phyloP scores from a whole-genome alignment of 2,888 invertebrate genomes.

The Autographa gamma region DNA sequence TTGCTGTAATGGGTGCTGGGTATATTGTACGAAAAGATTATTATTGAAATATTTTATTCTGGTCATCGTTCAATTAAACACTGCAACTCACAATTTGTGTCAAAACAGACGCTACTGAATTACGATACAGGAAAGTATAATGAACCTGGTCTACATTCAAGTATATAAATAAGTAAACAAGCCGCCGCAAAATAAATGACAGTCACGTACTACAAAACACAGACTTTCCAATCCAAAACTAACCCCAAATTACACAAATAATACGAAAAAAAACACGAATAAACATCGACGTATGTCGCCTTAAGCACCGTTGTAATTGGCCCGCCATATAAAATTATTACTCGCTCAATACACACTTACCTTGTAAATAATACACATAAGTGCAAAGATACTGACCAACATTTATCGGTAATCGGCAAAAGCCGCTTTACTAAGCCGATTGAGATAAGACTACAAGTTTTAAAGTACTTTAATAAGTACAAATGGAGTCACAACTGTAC shows the following conservation, averaged over 20 bases:
- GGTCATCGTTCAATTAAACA: too few species aligned
- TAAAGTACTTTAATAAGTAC: conserved; percentile 62
- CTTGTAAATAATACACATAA: conserved; percentile 27
- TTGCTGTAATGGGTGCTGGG: too few species aligned
- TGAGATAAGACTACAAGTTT: conserved; percentile 64
- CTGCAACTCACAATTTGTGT: too few species aligned
- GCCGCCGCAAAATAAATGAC: not conserved
- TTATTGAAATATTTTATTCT: too few species aligned
- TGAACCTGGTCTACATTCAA: not conserved
- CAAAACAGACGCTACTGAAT: not conserved
- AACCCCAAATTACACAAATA: not conserved
- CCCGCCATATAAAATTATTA: conserved; percentile 24
- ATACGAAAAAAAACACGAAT: not conserved
- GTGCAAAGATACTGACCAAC: conserved; percentile 46
- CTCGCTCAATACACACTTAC: conserved; percentile 21
- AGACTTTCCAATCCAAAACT: not conserved
- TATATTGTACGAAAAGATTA: too few species aligned
- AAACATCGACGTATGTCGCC: not conserved
- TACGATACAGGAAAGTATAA: not conserved
- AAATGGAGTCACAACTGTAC: conserved; percentile 71
- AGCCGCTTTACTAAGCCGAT: conserved; percentile 60
- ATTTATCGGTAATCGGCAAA: conserved; percentile 47
- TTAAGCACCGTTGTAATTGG: conserved; percentile 6
- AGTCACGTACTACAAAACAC: not conserved
- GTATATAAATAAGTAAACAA: conserved; percentile 1